These are phyloP conservation scores for Nemotelus nigrinus DNA, from an alignment of 2,888 invertebrate genomes.

Conservation along the genomic window DNA sequence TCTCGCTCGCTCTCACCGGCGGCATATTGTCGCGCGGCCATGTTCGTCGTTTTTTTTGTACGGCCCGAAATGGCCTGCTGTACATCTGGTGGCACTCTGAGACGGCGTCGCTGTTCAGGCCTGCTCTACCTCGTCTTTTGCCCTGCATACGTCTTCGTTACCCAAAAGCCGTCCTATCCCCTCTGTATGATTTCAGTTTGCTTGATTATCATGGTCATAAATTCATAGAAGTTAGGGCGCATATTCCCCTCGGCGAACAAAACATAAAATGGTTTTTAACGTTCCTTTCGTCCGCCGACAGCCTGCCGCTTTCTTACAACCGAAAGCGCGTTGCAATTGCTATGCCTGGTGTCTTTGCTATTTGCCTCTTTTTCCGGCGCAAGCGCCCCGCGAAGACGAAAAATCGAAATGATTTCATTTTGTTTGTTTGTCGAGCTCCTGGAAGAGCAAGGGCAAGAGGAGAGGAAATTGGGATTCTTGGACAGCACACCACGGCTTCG, in stretches of 20 bases:
- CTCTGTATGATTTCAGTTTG: neutral
- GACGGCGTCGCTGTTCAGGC: slow-evolving; percentile 24
- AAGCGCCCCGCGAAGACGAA: slow-evolving; percentile 29
- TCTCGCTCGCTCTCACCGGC: slow-evolving; percentile 23
- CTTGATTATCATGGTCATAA: slow-evolving; percentile 14
- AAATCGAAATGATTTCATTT: slow-evolving; percentile 34
- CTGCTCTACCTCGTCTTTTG: slow-evolving; percentile 3
- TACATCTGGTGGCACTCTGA: slow-evolving; percentile 27
- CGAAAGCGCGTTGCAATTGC: neutral
- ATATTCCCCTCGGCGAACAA: slow-evolving; percentile 37
- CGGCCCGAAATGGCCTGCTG: slow-evolving; percentile 20
- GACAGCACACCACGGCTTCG: too few species aligned
- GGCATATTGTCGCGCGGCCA: slow-evolving; percentile 18
- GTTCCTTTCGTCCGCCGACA: slow-evolving; percentile 1
- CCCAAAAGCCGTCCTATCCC: slow-evolving; percentile 25
- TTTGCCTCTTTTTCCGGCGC: slow-evolving; percentile 39
- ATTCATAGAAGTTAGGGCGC: slow-evolving; percentile 14
- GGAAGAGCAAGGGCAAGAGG: neutral
- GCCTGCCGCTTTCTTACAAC: slow-evolving; percentile 3
- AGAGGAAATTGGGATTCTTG: neutral
- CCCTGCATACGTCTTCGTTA: neutral
- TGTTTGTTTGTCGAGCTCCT: neutral
- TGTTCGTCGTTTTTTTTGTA: slow-evolving; percentile 29
- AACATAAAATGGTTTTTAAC: slow-evolving; percentile 40
- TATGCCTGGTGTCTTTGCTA: neutral